Evolutionary conservation across 2,797 vertebrate genomes (phyloP).

Genomic region (Tokudaia tokunoshimensis): DNA sequence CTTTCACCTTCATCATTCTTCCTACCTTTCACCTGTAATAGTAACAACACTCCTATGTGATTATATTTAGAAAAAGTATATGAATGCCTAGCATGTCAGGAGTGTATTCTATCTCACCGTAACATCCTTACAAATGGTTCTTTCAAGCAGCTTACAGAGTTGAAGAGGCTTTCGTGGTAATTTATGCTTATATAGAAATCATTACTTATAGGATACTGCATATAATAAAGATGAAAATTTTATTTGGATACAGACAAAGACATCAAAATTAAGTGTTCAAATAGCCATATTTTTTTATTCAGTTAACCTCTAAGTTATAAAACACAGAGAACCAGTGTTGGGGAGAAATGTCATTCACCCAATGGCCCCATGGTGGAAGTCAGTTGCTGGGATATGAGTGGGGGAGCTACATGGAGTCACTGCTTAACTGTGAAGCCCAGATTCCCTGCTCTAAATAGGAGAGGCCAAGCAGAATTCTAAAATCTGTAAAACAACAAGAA

Average conservation of each 20-base stretch:
- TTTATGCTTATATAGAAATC: background rate
- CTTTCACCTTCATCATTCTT: background rate
- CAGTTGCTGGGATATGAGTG: rapidly evolving
- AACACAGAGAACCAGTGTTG: background rate
- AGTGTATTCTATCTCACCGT: background rate
- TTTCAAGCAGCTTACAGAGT: background rate
- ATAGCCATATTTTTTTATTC: background rate
- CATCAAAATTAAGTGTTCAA: background rate
- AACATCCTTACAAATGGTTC: background rate
- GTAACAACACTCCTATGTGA: background rate
- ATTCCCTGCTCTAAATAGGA: background rate
- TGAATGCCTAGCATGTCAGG: background rate
- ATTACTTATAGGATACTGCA: background rate
- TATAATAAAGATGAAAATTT: background rate
- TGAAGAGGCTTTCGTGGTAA: background rate
- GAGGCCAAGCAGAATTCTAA: background rate
- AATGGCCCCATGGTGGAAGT: background rate
- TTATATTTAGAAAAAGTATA: background rate
- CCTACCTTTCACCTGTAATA: background rate
- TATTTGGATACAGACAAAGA: background rate
- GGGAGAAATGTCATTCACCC: background rate
- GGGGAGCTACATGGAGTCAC: rapidly evolving
- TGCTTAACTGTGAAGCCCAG: background rate
- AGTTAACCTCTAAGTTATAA: background rate
- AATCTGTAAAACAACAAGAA: background rate